phyloP scores from a whole-genome alignment of 2,113 vertebrate genomes.

The Albula glossodonta region DNA sequence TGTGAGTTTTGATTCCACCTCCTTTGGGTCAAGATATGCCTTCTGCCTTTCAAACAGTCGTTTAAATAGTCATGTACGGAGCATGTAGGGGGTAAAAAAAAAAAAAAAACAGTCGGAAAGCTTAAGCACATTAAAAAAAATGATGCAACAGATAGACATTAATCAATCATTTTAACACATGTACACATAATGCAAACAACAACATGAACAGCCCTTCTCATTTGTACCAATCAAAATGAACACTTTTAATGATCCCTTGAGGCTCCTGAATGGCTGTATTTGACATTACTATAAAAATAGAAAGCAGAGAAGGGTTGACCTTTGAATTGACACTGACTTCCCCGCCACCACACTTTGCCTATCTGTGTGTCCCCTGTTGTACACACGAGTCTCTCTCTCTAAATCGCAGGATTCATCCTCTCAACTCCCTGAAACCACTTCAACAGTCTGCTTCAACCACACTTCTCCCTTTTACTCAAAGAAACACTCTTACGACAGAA shows the following conservation, averaged over 20 bases:
- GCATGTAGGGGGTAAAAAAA: too few relatives aligned
- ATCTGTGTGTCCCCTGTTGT: not conserved
- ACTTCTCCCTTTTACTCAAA: too few relatives aligned
- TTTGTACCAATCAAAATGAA: slow-evolving; percentile 17
- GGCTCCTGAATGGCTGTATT: not conserved
- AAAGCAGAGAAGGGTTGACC: not conserved
- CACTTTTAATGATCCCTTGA: slow-evolving; percentile 19
- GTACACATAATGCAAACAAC: slow-evolving; percentile 16
- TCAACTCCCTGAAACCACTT: slow-evolving; percentile 4
- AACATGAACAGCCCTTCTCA: slow-evolving; percentile 4
- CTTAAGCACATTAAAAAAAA: not conserved
- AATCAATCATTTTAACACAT: slow-evolving; percentile 23
- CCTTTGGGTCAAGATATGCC: not conserved
- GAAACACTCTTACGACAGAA: too few relatives aligned
- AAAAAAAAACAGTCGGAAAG: not conserved
- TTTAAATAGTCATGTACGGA: not conserved
- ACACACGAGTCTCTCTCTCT: not conserved
- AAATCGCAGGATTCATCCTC: not conserved
- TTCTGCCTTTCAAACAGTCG: not conserved
- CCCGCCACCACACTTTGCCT: too few relatives aligned
- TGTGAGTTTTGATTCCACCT: not conserved
- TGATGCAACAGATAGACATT: not conserved
- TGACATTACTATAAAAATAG: not conserved
- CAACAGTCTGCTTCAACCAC: too few relatives aligned
- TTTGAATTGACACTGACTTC: not conserved